These are phyloP conservation scores for Champsocephalus esox DNA, from an alignment of 2,797 vertebrate genomes.

Conservation along the genomic window DNA sequence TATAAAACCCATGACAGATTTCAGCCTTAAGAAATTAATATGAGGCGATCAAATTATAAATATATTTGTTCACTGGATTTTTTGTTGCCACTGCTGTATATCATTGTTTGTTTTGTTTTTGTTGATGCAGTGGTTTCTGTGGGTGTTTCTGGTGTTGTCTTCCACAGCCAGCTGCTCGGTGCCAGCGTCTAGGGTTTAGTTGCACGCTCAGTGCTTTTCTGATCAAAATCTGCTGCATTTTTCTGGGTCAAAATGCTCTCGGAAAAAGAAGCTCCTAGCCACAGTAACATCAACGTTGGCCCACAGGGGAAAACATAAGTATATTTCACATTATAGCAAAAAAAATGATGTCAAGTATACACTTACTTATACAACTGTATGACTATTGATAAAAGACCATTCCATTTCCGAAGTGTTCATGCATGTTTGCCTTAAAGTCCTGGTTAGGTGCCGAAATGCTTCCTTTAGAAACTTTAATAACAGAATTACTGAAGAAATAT, in stretches of 20 bases:
- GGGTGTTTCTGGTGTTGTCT: constrained; percentile 34
- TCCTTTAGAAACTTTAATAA: too few relatives aligned
- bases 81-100: constrained; percentile 9
- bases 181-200: constrained; percentile 25
- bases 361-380: background rate
- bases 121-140: constrained; percentile 38
- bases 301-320: background rate
- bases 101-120: constrained; percentile 28
- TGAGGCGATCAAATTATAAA: background rate
- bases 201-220: constrained; percentile 28
- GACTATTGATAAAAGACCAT: background rate
- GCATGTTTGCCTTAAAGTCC: too few relatives aligned
- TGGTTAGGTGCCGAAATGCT: too few relatives aligned
- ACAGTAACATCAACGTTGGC: background rate
- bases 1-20: background rate
- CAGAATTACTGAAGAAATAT: too few relatives aligned
- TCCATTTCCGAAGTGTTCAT: too few relatives aligned
- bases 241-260: constrained; percentile 19
- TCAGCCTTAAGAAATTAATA: background rate
- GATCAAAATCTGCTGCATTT: constrained; percentile 27
- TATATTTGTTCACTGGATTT: constrained; percentile 20
- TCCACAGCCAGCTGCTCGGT: constrained; percentile 2
- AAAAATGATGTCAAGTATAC: background rate
- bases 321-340: background rate
- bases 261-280: background rate